A percentile compares a stretch with the other conserved stretches of the same genome.
These are phyloP conservation scores for Arctia plantaginis DNA, from an alignment of 2,888 invertebrate species.

Conservation along the genomic window DNA sequence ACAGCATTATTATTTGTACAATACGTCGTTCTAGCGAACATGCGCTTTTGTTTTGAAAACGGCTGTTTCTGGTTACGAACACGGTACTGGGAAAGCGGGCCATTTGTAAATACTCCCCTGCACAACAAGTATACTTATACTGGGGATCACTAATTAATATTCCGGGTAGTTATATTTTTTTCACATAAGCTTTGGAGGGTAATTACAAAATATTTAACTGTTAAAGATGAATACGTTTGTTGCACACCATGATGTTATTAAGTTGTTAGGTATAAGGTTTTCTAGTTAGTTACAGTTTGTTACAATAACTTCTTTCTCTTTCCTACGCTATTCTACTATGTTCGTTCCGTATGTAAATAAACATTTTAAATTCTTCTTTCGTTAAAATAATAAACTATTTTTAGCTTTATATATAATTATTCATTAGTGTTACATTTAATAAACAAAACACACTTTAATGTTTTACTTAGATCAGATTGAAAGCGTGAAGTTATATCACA, in stretches of 20 bases:
- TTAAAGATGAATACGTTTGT: not conserved
- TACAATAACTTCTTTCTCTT: too few species aligned
- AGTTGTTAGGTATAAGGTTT: not conserved
- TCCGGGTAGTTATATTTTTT: not conserved
- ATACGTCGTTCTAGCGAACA: conserved; percentile 62
- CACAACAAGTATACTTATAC: conserved; percentile 23
- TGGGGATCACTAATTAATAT: conserved; percentile 3
- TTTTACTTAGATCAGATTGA: not conserved
- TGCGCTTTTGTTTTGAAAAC: conserved; percentile 74
- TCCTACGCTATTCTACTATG: too few species aligned
- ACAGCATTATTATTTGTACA: conserved; percentile 57
- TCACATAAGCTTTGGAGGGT: not conserved
- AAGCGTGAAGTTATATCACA: not conserved
- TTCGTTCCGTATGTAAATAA: not conserved
- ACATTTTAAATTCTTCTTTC: not conserved
- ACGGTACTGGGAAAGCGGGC: conserved; percentile 63
- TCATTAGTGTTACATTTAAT: not conserved
- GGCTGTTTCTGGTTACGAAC: conserved; percentile 67
- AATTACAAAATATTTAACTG: not conserved
- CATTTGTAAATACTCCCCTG: conserved; percentile 67
- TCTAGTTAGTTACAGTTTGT: too few species aligned
- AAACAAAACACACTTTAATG: not conserved
- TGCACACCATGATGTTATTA: not conserved
- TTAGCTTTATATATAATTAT: not conserved
- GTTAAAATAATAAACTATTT: not conserved